Evolutionary conservation across 2,888 invertebrate species (phyloP).

Genomic region (Athalia cordata): DNA sequence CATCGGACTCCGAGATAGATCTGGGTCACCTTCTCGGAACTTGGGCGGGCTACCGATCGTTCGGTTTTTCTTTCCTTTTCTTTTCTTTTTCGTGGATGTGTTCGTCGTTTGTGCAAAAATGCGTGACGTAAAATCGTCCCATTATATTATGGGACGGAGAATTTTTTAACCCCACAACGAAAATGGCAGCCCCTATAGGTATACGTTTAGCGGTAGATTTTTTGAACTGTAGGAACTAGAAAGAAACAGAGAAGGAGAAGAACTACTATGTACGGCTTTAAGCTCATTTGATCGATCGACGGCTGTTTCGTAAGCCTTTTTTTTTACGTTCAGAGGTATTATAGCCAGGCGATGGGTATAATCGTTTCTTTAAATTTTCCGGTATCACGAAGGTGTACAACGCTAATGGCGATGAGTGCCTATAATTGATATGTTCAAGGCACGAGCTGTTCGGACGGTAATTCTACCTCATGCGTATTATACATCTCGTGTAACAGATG

Average conservation of each 20-base stretch:
- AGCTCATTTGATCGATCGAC: no score
- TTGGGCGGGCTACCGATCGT: background rate
- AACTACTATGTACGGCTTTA: no score
- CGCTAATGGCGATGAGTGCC: constrained; percentile 15
- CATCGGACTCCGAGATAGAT: constrained; percentile 33
- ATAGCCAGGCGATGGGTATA: background rate
- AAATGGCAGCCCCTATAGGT: no score
- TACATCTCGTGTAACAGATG: background rate
- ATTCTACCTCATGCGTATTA: background rate
- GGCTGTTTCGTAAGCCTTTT: no score
- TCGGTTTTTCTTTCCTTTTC: background rate
- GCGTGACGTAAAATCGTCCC: no score
- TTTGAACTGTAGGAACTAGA: no score
- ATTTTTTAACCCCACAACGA: background rate
- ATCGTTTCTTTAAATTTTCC: constrained; percentile 28
- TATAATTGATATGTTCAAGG: constrained; percentile 35
- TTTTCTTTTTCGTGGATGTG: background rate
- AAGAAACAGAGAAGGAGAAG: no score
- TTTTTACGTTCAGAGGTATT: no score
- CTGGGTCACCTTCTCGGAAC: constrained; percentile 43
- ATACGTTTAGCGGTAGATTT: no score
- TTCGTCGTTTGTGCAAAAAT: no score
- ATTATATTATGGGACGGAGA: no score
- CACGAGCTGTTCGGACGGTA: background rate
- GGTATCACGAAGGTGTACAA: constrained; percentile 5